Base-by-base conservation (phyloP, 1,140 invertebrate species). In the Pentalonia nigronervosa region DNA sequence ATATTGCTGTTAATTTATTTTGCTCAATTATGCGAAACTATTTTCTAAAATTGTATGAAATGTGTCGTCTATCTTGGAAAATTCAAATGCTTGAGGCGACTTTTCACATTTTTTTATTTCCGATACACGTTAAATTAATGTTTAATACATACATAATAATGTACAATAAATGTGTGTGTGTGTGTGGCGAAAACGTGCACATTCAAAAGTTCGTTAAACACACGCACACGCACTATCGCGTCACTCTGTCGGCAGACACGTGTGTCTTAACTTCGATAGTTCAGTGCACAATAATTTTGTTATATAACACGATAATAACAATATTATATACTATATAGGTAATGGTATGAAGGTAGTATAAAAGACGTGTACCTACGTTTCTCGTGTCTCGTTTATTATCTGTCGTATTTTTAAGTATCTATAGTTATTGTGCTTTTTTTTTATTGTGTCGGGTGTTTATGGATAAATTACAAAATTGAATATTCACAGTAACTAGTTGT, bases 121-220 rank as follows among this genome's bases (percentile, higher is more conserved):
- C 60, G 8, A 30, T 67, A 67, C 11, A 11, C 2, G 25, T 30
- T 30, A 30, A 14, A 30, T 67, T 3, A 3, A 30, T 67, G 11
- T 14, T 14, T 6, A 67, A 60, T 60, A 60, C 56, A 25, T 56
- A 23, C 20, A 56, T 56, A 67, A 30, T 4, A n/a, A 7, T 30
- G 4, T 76, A 67, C 7, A 76, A 14, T n/a, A 17, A 76, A 76
- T 17, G 50, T 53, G 7, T 53, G 2, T 6, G 60, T 67, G 30
- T 76, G 30, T 3, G 30, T 76, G n/a, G 84, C 84, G 83, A 41
- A 83, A 41, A 84, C 83, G 83, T 30, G 47, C n/a, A 48, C n/a
- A 53, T 90, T 90, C 36, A 60, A 90, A 90, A 90, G 89, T 90
- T 67, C 89, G 89, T 90, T 90, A 76, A 76, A 90, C 89, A 45